Base-by-base conservation (phyloP, 2,113 vertebrate species). In the Corythaeola cristata region DNA sequence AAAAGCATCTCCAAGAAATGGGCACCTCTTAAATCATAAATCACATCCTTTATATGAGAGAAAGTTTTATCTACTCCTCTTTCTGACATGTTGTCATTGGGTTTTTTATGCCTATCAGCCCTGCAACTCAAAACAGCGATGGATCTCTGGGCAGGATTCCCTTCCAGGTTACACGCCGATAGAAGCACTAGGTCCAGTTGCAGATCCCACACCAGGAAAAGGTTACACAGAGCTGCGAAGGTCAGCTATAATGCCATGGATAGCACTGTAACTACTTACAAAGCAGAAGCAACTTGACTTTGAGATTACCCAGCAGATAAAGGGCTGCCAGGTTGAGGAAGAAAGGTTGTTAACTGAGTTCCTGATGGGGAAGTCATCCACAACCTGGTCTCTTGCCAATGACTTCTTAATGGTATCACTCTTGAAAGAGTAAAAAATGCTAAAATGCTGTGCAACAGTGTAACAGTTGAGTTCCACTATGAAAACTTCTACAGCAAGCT, bases 231-330 rank as follows among this genome's bases (percentile, higher is more conserved):
- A 81, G 39, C 47, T 81, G 52, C 56, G 90, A 85, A 94, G 82
- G 83, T 93, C 93, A 88, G 41, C 47, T 86, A 3, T 39, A 44
- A 85, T 67, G 56, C 79, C 71, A 80, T 3, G 19, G 72, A 84
- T 33, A 77, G 47, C 39, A n/a, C 2, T 5, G 32, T 23, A 28
- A 76, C 53, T 73, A 47, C 58, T 82, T 59, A 37, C 27, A 67
- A 67, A 88, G 74, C 73, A 95, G 68, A 92, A 93, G 82, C 91
- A 87, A 74, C 56, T 45, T 68, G 47, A 60, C 53, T 96, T 82
- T 78, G 62, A 91, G 27, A 79, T 75, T 85, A 37, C 17, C 44
- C 60, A 75, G 73, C 8, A 3, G 56, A 58, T 8, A 59, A 1
- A 4, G 60, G 9, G 49, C 39, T 73, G 53, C 63, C 75, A 83